Evolutionary conservation across 2,888 invertebrate genomes (phyloP).

Genomic region (Nemotelus pantherinus): DNA sequence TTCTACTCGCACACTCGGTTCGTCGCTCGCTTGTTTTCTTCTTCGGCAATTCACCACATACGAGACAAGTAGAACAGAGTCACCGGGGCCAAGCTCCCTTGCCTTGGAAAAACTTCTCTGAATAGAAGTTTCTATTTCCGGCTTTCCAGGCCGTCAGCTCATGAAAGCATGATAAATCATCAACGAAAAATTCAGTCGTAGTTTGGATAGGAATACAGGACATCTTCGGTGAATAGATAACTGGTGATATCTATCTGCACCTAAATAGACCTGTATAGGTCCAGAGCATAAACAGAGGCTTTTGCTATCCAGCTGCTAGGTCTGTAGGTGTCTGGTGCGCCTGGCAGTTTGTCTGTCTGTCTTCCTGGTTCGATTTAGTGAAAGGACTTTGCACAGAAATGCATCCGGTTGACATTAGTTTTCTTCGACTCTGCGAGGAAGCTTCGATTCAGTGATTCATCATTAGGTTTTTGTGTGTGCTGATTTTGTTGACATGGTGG

Average conservation of each 20-base stretch:
- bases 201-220: conserved; percentile 20
- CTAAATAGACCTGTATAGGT: conserved; percentile 3
- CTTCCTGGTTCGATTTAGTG: background rate
- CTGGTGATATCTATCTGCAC: conserved; percentile 20
- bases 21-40: background rate
- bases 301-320: background rate
- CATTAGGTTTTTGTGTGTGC: too few species aligned
- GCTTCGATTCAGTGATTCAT: background rate
- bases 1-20: too few species aligned
- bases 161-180: conserved; percentile 34
- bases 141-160: conserved; percentile 24
- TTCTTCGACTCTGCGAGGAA: background rate
- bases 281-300: background rate
- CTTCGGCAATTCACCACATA: background rate
- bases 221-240: background rate
- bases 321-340: conserved; percentile 17
- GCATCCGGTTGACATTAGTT: conserved; percentile 30
- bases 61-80: conserved; percentile 1
- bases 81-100: conserved; percentile 12
- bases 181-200: conserved; percentile 14
- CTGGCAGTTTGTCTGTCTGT: background rate
- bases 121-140: conserved; percentile 36
- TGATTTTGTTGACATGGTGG: too few species aligned
- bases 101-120: conserved; percentile 17
- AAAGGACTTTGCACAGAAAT: conserved; percentile 22